phyloP scores from a whole-genome alignment of 92 coral and sea anemone genomes.

The Phenganax subtilis region DNA sequence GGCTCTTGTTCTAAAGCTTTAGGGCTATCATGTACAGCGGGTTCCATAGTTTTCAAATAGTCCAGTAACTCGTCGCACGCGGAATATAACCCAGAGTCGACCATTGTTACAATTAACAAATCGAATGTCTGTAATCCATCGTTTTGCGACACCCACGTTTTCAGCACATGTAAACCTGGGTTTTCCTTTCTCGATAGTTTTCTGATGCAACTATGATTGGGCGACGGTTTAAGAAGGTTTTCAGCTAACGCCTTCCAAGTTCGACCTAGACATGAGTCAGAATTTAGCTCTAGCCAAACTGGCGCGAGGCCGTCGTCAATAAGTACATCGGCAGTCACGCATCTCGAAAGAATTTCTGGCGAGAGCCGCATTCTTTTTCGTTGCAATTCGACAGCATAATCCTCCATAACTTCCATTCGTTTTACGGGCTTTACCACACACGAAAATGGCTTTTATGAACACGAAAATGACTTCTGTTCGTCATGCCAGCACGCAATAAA shows the following conservation, averaged over 20 bases:
- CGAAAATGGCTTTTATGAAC: background rate
- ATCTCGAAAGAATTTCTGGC: background rate
- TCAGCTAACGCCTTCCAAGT: constrained; percentile 14
- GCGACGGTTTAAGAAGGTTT: constrained; percentile 6
- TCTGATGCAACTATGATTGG: background rate
- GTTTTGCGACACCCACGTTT: constrained; percentile 6
- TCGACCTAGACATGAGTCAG: constrained; percentile 11
- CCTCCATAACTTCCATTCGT: background rate
- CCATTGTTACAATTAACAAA: constrained; percentile 11
- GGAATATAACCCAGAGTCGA: constrained; percentile 7
- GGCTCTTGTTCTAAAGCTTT: background rate
- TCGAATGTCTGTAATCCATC: background rate
- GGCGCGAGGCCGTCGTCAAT: background rate
- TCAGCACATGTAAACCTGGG: background rate
- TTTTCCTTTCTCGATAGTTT: background rate
- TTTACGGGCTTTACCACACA: background rate
- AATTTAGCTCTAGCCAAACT: constrained; percentile 5
- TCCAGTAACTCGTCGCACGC: constrained; percentile 32
- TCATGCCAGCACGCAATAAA: background rate
- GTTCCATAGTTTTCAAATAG: constrained; percentile 1
- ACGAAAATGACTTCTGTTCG: background rate
- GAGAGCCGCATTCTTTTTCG: background rate
- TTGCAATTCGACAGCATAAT: background rate
- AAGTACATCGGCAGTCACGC: constrained; percentile 8
- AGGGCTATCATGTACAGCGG: background rate